Conservation (phyloP, 2,113 vertebrate species). For the Eretmochelys imbricata region DNA sequence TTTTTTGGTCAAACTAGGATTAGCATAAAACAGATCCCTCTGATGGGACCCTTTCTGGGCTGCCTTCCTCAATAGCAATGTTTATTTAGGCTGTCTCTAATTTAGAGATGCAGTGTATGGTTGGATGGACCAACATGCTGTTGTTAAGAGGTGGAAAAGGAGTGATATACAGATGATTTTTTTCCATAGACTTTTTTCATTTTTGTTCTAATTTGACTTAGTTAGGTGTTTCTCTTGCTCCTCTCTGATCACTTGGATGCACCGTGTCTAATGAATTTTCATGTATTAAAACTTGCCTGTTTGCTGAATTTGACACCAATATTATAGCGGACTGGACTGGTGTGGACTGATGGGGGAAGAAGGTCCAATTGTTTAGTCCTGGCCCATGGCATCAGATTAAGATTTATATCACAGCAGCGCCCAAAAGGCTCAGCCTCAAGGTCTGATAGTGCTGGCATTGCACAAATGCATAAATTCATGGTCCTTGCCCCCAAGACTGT, state of each 20-base stretch:
- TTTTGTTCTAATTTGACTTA: background rate
- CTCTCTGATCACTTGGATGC: background rate
- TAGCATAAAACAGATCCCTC: background rate
- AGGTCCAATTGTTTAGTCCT: background rate
- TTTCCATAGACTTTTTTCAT: background rate
- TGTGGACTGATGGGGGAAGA: background rate
- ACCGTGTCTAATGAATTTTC: background rate
- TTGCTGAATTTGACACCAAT: background rate
- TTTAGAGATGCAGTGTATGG: background rate
- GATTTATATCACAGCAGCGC: conserved; percentile 18
- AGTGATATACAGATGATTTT: background rate
- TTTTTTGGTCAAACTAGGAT: background rate
- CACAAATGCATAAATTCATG: background rate
- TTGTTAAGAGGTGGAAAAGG: background rate
- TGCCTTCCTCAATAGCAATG: background rate
- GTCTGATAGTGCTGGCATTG: background rate
- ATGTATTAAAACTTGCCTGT: background rate
- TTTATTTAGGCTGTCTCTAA: background rate
- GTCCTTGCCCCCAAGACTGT: conserved; percentile 54
- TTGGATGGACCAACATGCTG: background rate
- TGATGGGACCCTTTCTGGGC: background rate
- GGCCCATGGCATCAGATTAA: background rate
- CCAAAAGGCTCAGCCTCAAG: background rate
- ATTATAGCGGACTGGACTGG: background rate
- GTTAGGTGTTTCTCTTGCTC: background rate